Evolutionary conservation across 2,113 vertebrate genomes (phyloP).

Genomic region (Excalfactoria chinensis): DNA sequence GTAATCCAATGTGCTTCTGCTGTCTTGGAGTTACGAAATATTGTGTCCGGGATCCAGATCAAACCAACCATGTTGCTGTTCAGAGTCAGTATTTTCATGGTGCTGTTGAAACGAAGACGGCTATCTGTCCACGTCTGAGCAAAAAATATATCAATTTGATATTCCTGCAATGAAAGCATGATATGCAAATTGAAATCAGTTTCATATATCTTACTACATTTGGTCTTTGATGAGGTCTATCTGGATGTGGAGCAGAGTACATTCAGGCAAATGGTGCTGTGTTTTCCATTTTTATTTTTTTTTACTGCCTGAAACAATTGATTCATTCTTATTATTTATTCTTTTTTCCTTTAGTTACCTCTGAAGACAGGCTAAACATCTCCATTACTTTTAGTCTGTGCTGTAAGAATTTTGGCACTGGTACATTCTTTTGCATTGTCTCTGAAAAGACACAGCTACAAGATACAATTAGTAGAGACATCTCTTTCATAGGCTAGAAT

Average conservation of each 20-base stretch:
- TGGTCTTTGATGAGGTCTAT: neutral
- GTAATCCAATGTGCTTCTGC: slow-evolving; percentile 98
- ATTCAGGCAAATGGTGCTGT: neutral
- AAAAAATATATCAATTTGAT: slow-evolving; percentile 98
- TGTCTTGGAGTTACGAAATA: slow-evolving; percentile 96
- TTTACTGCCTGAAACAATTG: neutral
- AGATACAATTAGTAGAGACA: neutral
- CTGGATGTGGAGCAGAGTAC: neutral
- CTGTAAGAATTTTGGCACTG: neutral
- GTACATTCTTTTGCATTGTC: neutral
- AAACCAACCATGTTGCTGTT: slow-evolving; percentile 98
- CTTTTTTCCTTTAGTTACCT: neutral
- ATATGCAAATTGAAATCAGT: neutral
- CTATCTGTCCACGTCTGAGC: slow-evolving; percentile 97
- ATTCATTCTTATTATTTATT: accelerated
- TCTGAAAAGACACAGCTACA: neutral
- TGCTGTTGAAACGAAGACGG: slow-evolving; percentile 95
- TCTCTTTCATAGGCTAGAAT: neutral
- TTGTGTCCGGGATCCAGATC: slow-evolving; percentile 96
- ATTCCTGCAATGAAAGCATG: slow-evolving; percentile 84
- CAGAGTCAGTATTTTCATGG: slow-evolving; percentile 93
- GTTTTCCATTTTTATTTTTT: neutral
- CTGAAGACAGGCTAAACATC: neutral
- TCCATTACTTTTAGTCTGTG: neutral
- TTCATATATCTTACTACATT: neutral